Conservation (phyloP, 1,140 invertebrate species). For the Drosophila bipectinata region DNA sequence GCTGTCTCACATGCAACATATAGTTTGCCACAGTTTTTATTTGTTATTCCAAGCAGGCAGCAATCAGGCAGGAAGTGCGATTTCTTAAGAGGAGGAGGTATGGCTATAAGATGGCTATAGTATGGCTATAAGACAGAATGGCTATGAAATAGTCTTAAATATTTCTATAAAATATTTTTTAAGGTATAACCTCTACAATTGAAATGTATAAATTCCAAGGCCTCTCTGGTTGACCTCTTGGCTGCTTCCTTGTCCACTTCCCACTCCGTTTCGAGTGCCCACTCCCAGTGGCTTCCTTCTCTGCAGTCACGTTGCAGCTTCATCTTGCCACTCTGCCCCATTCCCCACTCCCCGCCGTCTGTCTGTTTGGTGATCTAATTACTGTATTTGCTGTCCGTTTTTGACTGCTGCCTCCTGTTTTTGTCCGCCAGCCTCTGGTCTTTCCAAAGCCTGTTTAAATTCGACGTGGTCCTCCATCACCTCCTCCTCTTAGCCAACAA, state of each 20-base stretch:
- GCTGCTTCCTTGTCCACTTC: slow-evolving; percentile 40
- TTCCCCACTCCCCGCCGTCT: slow-evolving; percentile 1
- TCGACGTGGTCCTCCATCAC: slow-evolving; percentile 28
- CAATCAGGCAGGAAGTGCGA: slow-evolving; percentile 31
- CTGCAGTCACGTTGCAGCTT: slow-evolving; percentile 56
- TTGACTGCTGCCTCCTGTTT: slow-evolving; percentile 55
- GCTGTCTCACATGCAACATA: slow-evolving; percentile 72
- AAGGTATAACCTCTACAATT: neutral
- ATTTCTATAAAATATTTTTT: no score
- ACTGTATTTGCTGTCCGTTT: slow-evolving; percentile 79
- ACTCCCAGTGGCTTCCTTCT: slow-evolving; percentile 30
- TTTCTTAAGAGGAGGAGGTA: neutral
- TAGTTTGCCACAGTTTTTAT: slow-evolving; percentile 39
- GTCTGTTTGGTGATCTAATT: slow-evolving; percentile 77
- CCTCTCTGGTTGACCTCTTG: slow-evolving; percentile 15
- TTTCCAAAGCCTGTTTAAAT: slow-evolving; percentile 34
- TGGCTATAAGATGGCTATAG: neutral
- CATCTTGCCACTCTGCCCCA: slow-evolving; percentile 36
- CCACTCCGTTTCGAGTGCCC: slow-evolving; percentile 27
- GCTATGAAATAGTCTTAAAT: no score
- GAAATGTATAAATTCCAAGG: slow-evolving; percentile 1
- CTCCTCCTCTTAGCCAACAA: slow-evolving; percentile 9
- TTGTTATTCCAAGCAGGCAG: slow-evolving; percentile 3
- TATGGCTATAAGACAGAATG: neutral
- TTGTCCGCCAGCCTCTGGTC: slow-evolving; percentile 11